Percentiles rank a stretch among this genome's conserved stretches.
These are phyloP conservation scores for Panthera leo DNA, from an alignment of 2,113 vertebrate genomes.

Conservation along the genomic window DNA sequence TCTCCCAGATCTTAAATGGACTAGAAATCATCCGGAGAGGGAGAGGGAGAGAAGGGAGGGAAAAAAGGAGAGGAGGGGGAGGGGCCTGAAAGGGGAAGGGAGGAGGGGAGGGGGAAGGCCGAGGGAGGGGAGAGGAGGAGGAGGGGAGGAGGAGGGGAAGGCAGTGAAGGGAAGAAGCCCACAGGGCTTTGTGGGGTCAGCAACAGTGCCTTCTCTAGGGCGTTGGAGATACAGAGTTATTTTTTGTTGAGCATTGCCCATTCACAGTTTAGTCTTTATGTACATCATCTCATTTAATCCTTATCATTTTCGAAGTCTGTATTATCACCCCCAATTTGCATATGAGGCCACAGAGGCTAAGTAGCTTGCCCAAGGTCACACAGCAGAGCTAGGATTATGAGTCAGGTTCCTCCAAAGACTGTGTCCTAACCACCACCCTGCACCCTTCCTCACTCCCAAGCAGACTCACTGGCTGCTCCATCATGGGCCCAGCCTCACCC, in stretches of 20 bases:
- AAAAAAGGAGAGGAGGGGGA: too few species aligned
- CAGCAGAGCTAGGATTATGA: background rate
- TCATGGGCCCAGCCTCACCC: rapidly evolving
- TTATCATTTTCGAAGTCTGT: background rate
- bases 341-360: background rate
- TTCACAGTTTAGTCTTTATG: background rate
- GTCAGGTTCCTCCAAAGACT: background rate
- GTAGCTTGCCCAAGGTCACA: background rate
- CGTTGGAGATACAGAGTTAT: background rate
- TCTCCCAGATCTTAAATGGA: background rate
- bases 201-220: background rate
- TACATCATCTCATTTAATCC: background rate
- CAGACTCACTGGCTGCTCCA: background rate
- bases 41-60: background rate
- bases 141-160: background rate
- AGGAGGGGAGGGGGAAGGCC: background rate
- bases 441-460: background rate
- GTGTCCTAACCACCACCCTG: background rate
- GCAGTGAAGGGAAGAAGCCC: background rate
- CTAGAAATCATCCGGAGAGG: background rate
- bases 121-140: rapidly evolving
- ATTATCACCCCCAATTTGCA: background rate
- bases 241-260: background rate
- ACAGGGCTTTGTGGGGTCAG: background rate
- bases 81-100: background rate